These are phyloP conservation scores for Drosophila dives DNA, from an alignment of 2,888 invertebrate species.

Conservation along the genomic window DNA sequence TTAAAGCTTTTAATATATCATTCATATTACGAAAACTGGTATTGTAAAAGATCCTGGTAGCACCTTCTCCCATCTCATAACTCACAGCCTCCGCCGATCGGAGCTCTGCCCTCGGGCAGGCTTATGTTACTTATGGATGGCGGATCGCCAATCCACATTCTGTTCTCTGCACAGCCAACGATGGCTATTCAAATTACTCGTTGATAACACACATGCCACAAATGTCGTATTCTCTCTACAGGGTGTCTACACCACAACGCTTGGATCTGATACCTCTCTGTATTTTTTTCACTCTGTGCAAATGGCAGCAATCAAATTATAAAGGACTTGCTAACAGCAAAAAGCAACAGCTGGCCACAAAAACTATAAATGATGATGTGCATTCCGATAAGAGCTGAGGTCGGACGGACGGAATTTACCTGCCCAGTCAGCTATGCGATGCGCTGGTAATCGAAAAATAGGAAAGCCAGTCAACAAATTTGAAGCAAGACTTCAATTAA, in stretches of 20 bases:
- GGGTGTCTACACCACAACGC: background rate
- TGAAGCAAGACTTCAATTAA: slow-evolving; percentile 18
- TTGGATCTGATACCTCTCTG: too few species aligned
- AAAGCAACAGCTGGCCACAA: slow-evolving; percentile 4
- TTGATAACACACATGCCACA: background rate
- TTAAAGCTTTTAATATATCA: background rate
- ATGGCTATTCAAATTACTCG: background rate
- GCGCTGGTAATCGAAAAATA: background rate
- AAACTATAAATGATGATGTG: slow-evolving; percentile 26
- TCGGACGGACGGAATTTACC: slow-evolving; percentile 14
- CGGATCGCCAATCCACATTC: background rate
- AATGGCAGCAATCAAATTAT: slow-evolving; percentile 13
- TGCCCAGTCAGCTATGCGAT: slow-evolving; percentile 32
- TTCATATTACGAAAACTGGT: background rate
- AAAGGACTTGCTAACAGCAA: background rate
- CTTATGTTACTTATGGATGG: background rate
- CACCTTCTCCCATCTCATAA: background rate
- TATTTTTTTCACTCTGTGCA: background rate
- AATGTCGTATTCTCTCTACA: background rate
- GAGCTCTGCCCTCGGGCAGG: background rate
- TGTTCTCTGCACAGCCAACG: background rate
- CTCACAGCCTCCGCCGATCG: background rate
- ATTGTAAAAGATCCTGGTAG: background rate
- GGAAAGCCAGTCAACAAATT: slow-evolving; percentile 6
- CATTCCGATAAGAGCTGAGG: slow-evolving; percentile 16